These are phyloP conservation scores for Macquaria australasica DNA, from an alignment of 2,113 vertebrate genomes.

Conservation along the genomic window DNA sequence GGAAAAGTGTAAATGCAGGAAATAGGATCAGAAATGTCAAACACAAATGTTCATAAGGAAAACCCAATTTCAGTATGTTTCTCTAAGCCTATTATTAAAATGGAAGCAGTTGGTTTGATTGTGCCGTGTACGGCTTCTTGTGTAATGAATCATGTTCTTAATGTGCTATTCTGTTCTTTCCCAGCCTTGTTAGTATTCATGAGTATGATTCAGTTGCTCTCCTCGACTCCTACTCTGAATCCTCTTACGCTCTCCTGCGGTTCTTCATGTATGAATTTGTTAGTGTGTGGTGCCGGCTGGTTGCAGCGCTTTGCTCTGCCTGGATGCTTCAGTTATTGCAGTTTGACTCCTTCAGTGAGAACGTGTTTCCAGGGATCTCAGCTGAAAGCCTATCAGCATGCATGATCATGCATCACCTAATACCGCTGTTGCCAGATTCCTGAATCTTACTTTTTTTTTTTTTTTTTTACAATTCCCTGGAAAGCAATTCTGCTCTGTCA, in stretches of 20 bases:
- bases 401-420: conserved; percentile 58
- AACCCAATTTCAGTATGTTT: conserved; percentile 56
- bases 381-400: conserved; percentile 53
- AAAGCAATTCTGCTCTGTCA: conserved; percentile 48
- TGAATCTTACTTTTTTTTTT: conserved; percentile 28
- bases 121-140: conserved; percentile 16
- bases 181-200: conserved; percentile 65
- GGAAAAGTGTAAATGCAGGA: conserved; percentile 38
- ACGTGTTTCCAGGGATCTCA: conserved; percentile 55
- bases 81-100: conserved; percentile 51
- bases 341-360: conserved; percentile 56
- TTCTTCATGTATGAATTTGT: conserved; percentile 52
- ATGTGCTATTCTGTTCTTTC: conserved; percentile 50
- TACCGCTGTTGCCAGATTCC: conserved; percentile 53
- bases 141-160: conserved; percentile 60
- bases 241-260: conserved; percentile 35
- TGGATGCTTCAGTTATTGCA: conserved; percentile 65
- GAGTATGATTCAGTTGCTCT: conserved; percentile 38
- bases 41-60: conserved; percentile 53
- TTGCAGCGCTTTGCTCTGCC: conserved; percentile 30
- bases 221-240: conserved; percentile 43
- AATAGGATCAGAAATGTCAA: conserved; percentile 65
- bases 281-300: conserved; percentile 33
- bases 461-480: conserved; percentile 52
- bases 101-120: conserved; percentile 39